phyloP scores from a whole-genome alignment of 35 echinoderm and acorn worm genomes.

The Ptychodera flava region DNA sequence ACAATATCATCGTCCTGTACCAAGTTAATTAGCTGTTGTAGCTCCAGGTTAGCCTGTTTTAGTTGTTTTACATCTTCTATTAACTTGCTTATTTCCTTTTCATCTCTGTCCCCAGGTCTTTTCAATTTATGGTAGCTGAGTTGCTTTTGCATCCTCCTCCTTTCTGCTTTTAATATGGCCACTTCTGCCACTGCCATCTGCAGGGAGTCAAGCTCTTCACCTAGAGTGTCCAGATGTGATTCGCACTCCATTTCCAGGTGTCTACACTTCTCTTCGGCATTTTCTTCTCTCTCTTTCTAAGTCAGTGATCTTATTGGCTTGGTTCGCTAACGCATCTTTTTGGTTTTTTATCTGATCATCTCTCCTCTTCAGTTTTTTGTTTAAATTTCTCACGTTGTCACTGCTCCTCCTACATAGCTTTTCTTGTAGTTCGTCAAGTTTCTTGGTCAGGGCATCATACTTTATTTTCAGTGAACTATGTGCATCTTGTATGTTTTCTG shows the following conservation, averaged over 20 bases:
- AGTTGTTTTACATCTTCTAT: background rate
- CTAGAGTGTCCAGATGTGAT: background rate
- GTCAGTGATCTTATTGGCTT: background rate
- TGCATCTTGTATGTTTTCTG: background rate
- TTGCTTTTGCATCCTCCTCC: background rate
- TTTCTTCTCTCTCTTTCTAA: background rate
- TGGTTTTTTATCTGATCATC: background rate
- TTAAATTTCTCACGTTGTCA: background rate
- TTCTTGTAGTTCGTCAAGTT: background rate
- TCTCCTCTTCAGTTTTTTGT: background rate
- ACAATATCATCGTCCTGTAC: conserved; percentile 3
- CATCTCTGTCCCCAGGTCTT: background rate
- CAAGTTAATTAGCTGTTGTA: background rate
- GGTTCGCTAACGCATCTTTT: background rate
- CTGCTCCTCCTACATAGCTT: background rate
- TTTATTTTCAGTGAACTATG: background rate
- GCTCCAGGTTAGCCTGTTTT: background rate
- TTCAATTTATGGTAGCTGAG: background rate
- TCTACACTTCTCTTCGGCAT: background rate
- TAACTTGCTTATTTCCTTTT: background rate
- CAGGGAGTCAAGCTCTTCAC: background rate
- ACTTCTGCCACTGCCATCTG: background rate
- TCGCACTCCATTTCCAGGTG: background rate
- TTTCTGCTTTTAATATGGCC: background rate
- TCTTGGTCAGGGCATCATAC: background rate